Conservation (phyloP, 2,113 vertebrate species). For the Hippolais icterina region DNA sequence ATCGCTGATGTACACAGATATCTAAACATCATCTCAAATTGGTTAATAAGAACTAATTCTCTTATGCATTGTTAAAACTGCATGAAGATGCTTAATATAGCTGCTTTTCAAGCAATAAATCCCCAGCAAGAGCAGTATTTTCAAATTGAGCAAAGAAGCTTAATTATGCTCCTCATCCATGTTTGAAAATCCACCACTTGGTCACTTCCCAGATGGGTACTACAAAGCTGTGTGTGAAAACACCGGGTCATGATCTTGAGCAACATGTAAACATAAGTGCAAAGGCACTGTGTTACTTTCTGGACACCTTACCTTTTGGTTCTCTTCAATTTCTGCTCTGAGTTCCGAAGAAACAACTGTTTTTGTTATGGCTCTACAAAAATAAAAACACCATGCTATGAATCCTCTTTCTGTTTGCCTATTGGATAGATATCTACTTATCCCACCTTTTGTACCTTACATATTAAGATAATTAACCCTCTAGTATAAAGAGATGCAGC, state of each 20-base stretch:
- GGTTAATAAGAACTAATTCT: not conserved
- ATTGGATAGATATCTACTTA: not conserved
- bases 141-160: not conserved
- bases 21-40: not conserved
- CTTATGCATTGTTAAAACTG: not conserved
- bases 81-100: not conserved
- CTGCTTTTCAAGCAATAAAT: not conserved
- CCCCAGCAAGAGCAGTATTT: not conserved
- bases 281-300: not conserved
- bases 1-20: not conserved
- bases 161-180: not conserved
- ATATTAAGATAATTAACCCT: not conserved
- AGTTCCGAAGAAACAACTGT: constrained; percentile 89
- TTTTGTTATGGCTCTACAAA: constrained; percentile 89
- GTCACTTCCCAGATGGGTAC: not conserved
- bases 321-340: constrained; percentile 90
- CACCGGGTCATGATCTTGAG: not conserved
- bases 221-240: not conserved
- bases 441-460: not conserved
- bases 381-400: not conserved
- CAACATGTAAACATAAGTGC: not conserved
- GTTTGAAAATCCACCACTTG: not conserved
- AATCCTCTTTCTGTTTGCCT: not conserved
- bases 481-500: not conserved
- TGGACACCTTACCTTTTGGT: constrained; percentile 88